phyloP scores from a whole-genome alignment of 2,113 vertebrate species.

The Rhinoptilus africanus region DNA sequence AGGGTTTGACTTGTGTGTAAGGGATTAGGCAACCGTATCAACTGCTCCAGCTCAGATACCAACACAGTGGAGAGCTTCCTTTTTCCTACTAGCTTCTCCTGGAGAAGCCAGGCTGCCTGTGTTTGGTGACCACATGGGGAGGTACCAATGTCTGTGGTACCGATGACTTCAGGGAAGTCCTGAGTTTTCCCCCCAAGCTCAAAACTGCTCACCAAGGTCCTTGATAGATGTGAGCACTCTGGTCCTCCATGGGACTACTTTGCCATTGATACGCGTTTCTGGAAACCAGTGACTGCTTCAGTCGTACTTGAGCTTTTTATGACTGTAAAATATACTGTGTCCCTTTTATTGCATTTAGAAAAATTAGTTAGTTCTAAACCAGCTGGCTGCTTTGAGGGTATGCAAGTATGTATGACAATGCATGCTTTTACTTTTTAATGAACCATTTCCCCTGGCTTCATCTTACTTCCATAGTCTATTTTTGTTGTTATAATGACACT shows the following conservation, averaged over 20 bases:
- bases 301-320: constrained; percentile 33
- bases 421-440: constrained; percentile 75
- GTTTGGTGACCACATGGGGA: neutral
- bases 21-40: neutral
- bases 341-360: constrained; percentile 47
- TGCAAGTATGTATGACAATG: constrained; percentile 19
- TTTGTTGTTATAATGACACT: constrained; percentile 70
- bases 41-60: neutral
- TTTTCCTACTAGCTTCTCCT: neutral
- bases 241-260: neutral
- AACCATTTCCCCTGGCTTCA: constrained; percentile 67
- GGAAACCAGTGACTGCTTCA: constrained; percentile 16
- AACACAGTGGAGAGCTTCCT: neutral
- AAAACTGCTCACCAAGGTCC: neutral
- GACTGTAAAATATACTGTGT: constrained; percentile 33
- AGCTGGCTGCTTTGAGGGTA: constrained; percentile 62
- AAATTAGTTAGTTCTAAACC: constrained; percentile 54
- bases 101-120: neutral
- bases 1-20: neutral
- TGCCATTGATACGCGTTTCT: neutral
- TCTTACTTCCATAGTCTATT: constrained; percentile 67
- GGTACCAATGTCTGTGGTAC: neutral
- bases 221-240: neutral
- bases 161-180: neutral
- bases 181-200: neutral